These are phyloP conservation scores for Lagopus muta DNA, from an alignment of 2,113 vertebrate genomes.

Conservation along the genomic window DNA sequence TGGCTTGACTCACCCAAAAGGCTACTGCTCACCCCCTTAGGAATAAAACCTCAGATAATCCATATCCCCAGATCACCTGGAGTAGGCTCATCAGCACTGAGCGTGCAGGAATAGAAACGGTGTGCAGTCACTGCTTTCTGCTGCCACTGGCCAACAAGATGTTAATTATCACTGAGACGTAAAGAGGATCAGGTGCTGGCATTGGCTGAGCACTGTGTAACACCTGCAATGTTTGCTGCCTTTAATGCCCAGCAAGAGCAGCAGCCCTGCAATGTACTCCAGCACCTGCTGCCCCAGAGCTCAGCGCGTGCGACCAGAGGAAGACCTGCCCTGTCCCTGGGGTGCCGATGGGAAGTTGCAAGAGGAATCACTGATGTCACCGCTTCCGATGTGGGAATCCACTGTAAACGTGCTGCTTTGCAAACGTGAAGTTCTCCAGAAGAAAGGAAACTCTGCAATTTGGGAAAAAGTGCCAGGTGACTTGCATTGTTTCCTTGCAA, in stretches of 20 bases:
- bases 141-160: neutral
- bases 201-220: neutral
- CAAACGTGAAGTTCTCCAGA: constrained; percentile 20
- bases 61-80: neutral
- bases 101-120: neutral
- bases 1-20: neutral
- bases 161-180: neutral
- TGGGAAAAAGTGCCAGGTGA: constrained; percentile 2
- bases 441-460: constrained; percentile 56
- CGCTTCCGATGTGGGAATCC: constrained; percentile 8
- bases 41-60: neutral
- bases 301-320: neutral
- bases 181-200: neutral
- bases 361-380: constrained; percentile 63
- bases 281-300: constrained; percentile 43
- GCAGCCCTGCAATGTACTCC: neutral
- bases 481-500: neutral
- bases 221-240: neutral
- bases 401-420: neutral
- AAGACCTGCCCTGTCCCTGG: constrained; percentile 56
- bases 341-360: constrained; percentile 44
- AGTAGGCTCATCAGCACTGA: neutral
- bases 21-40: neutral
- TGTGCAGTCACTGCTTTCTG: neutral
- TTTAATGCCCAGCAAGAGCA: neutral